Percentiles rank a stretch among this genome's conserved stretches.
These are phyloP conservation scores for Dasypus novemcinctus DNA, from an alignment of 2,113 vertebrate genomes.

Conservation along the genomic window DNA sequence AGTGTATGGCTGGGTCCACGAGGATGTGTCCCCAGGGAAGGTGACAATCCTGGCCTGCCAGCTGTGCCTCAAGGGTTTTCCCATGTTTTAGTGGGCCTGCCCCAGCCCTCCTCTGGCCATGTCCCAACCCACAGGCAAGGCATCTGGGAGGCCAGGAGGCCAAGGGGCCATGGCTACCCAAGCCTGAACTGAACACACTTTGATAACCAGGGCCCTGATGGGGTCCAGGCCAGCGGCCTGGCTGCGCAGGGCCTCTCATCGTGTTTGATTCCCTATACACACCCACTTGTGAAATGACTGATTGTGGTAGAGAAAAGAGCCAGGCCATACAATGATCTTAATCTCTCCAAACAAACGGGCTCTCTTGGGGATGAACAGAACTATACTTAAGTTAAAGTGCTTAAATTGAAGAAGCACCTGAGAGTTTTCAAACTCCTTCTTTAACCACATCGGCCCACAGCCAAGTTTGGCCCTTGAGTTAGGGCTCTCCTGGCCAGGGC, in stretches of 20 bases:
- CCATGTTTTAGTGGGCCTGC: too few relatives aligned
- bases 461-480: neutral
- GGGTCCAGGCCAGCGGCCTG: neutral
- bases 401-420: neutral
- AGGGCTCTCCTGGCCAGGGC: neutral
- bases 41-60: neutral
- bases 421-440: neutral
- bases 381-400: constrained; percentile 13
- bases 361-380: neutral
- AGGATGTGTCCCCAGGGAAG: neutral
- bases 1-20: neutral
- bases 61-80: neutral
- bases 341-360: neutral
- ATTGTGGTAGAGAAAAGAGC: neutral
- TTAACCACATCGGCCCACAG: neutral
- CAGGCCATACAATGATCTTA: neutral
- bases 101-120: too few relatives aligned
- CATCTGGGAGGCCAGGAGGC: too few relatives aligned
- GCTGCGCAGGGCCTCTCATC: fast-evolving
- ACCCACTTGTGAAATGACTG: neutral
- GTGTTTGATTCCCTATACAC: neutral
- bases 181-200: too few relatives aligned
- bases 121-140: too few relatives aligned
- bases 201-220: too few relatives aligned
- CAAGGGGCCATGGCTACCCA: too few relatives aligned